Evolutionary conservation across 2,797 vertebrate species (phyloP).

Genomic region (Ataeniobius toweri): DNA sequence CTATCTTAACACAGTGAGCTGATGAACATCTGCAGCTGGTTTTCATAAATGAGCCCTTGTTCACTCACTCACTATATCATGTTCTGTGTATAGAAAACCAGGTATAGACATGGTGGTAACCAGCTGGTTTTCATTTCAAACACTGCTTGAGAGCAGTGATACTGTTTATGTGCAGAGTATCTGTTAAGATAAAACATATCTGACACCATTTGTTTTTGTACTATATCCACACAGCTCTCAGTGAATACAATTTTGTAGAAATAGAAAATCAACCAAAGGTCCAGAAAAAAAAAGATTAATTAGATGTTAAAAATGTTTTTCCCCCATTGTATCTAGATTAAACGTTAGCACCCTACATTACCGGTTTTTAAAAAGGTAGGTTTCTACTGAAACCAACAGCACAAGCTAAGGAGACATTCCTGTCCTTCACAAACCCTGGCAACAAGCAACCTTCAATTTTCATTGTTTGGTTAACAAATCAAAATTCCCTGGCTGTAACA

Average conservation of each 20-base stretch:
- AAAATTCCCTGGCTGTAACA: background rate
- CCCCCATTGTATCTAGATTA: no score
- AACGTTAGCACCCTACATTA: background rate
- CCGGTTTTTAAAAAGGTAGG: background rate
- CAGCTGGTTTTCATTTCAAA: constrained; percentile 4
- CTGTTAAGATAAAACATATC: background rate
- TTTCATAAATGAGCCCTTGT: background rate
- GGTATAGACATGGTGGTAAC: background rate
- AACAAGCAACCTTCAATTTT: background rate
- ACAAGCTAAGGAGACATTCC: background rate
- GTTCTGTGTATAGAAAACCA: background rate
- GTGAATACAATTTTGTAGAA: no score
- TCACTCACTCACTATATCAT: background rate
- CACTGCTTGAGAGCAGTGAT: background rate
- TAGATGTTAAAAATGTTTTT: no score
- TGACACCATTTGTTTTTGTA: background rate
- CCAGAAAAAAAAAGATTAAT: no score
- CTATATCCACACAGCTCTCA: background rate
- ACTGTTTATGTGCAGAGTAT: background rate
- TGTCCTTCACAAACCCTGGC: background rate
- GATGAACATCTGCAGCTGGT: background rate
- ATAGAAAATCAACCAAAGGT: no score
- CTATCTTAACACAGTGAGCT: background rate
- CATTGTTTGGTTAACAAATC: constrained; percentile 9
- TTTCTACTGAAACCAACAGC: background rate